Evolutionary conservation across 2,888 invertebrate species (phyloP).

Genomic region (Catocala sponsa): DNA sequence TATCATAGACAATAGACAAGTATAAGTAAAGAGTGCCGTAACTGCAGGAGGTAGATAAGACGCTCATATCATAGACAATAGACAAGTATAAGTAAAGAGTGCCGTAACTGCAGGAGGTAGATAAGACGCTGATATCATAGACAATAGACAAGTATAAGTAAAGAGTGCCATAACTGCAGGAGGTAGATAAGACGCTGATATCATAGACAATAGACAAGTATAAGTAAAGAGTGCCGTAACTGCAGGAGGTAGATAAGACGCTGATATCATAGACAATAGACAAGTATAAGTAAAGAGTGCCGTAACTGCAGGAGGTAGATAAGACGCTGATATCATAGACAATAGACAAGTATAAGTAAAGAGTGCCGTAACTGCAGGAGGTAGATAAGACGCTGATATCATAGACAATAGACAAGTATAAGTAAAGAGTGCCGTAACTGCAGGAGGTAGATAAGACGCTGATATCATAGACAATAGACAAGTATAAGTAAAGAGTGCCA

Average conservation of each 20-base stretch:
- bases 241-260: slow-evolving; percentile 8
- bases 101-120: slow-evolving; percentile 10
- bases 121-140: not conserved
- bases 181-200: slow-evolving; percentile 2
- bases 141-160: slow-evolving; percentile 5
- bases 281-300: not conserved
- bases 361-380: slow-evolving; percentile 8
- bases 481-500: not conserved
- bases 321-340: not conserved
- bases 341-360: slow-evolving; percentile 4
- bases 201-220: slow-evolving; percentile 6
- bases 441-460: slow-evolving; percentile 6
- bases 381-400: slow-evolving; percentile 1
- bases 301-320: slow-evolving; percentile 12
- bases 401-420: slow-evolving; percentile 5
- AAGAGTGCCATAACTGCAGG: slow-evolving; percentile 6
- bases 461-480: slow-evolving; percentile 8
- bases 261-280: slow-evolving; percentile 6
- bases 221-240: not conserved
- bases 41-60: slow-evolving; percentile 10
- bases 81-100: not conserved
- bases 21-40: not conserved
- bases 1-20: slow-evolving; percentile 7
- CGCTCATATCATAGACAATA: slow-evolving; percentile 6
- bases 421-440: slow-evolving; percentile 1